Conservation (phyloP, 64 coral and sea anemone genomes). For the Dendronephthya gigantea region DNA sequence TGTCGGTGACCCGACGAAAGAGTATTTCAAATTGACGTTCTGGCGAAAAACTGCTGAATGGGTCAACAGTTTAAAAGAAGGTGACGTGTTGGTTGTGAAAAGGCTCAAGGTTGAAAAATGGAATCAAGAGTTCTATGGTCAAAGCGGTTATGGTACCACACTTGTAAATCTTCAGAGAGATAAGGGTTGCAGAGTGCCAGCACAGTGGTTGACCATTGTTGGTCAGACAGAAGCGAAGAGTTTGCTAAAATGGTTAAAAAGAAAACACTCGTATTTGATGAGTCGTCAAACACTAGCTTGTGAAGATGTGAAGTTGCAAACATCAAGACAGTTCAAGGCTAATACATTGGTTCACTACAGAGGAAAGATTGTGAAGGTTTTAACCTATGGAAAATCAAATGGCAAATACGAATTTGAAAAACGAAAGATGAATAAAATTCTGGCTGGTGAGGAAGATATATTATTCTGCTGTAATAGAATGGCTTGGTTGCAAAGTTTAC, state of each 20-base stretch:
- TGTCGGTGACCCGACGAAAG: constrained; percentile 66
- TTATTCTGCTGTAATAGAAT: too few species aligned
- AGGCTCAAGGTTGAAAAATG: constrained; percentile 57
- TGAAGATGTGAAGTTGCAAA: constrained; percentile 7
- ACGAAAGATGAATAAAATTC: constrained; percentile 42
- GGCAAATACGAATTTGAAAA: constrained; percentile 35
- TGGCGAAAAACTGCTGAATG: constrained; percentile 67
- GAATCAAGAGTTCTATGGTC: constrained; percentile 68
- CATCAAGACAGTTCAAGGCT: not conserved
- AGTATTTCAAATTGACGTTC: constrained; percentile 64
- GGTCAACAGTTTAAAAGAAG: constrained; percentile 44
- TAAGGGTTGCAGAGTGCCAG: constrained; percentile 21
- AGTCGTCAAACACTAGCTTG: not conserved
- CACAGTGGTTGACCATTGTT: constrained; percentile 47
- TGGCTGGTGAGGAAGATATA: constrained; percentile 15
- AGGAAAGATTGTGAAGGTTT: constrained; percentile 36
- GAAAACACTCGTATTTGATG: constrained; percentile 35
- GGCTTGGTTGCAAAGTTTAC: too few species aligned
- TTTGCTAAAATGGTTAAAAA: constrained; percentile 34
- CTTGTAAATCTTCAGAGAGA: constrained; percentile 70
- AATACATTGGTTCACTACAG: constrained; percentile 62
- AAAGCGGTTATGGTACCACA: constrained; percentile 41
- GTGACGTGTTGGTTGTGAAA: constrained; percentile 59
- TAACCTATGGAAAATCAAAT: not conserved
- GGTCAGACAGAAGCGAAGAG: constrained; percentile 40